Base-by-base conservation (phyloP, 2,888 invertebrate genomes). In the Hydroisotoma schaefferi region DNA sequence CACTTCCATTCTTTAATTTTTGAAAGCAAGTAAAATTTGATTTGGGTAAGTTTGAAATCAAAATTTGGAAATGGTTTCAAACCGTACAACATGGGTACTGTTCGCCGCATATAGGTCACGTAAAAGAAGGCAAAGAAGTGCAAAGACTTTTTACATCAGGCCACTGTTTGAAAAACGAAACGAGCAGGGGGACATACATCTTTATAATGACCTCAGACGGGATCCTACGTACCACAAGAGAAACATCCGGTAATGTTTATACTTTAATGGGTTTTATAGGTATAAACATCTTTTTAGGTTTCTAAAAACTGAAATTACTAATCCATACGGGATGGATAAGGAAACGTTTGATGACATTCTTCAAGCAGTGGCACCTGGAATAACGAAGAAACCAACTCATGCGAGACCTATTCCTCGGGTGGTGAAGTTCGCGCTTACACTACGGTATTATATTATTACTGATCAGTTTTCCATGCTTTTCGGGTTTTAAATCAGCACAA, bases 251-350 rank as follows among this genome's bases (percentile, higher is more conserved):
- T 47, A 5, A 47, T 6, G 12, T 22, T 10, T 10, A 33, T 33
- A 10, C 6, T 33, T 33, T 10, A 33, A 33, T n/a, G n/a, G n/a
- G 33, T 15, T 33, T 10, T 10, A 33, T 15, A 33, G 15, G 6
- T 33, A 15, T 15, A 33, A 33, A 33, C 15, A 10, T 6, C 6
- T 6, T 10, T 43, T 22, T 47, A 47, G 6, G 5, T 47, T 26
- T 28, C 23, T 5, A 6, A 58, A n/a, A n/a, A n/a, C n/a, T n/a
- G n/a, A n/a, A n/a, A n/a, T n/a, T n/a, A n/a, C n/a, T n/a, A n/a
- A n/a, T n/a, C n/a, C n/a, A n/a, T n/a, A n/a, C n/a, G n/a, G 59
- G 22, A 59, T 59, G 59, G 20, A 37, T 27, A 59, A 59, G 20
- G 38, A 33, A 22, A 46, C 20, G 10, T 59, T 59, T 37, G 38